Conservation (phyloP, 2,797 vertebrate genomes). For the Enteromius paludinosus region DNA sequence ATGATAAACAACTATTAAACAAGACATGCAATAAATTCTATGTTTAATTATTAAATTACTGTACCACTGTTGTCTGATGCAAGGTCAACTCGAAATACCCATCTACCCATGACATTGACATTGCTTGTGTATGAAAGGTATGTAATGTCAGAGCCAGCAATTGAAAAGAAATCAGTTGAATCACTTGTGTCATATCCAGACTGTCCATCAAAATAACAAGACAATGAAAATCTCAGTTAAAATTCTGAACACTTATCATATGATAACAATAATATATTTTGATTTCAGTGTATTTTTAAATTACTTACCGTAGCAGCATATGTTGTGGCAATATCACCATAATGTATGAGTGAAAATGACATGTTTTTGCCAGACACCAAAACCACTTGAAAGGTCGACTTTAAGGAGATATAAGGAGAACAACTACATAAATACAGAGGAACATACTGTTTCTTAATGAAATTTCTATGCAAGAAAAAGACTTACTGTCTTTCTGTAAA, state of each 20-base stretch:
- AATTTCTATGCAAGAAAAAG: not conserved
- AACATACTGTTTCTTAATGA: not conserved
- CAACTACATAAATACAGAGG: not conserved
- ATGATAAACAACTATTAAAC: not conserved
- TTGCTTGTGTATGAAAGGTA: not conserved
- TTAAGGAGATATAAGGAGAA: not conserved
- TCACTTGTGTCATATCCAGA: not conserved
- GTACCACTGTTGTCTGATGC: not conserved
- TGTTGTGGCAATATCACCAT: not conserved
- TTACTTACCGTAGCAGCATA: accelerated
- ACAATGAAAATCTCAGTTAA: not conserved
- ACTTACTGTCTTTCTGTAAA: not conserved
- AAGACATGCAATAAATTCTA: not conserved
- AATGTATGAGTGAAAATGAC: slow-evolving; percentile 3
- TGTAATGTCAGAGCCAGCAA: not conserved
- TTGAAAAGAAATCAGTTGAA: slow-evolving; percentile 8
- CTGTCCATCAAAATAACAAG: not conserved
- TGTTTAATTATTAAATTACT: not conserved
- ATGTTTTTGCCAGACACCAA: slow-evolving; percentile 10
- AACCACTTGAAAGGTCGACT: slow-evolving; percentile 20
- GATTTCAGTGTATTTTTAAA: not conserved
- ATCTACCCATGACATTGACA: not conserved
- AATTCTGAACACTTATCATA: not conserved
- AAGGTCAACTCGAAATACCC: not conserved
- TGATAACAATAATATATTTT: not conserved